phyloP scores from a whole-genome alignment of 2,888 invertebrate genomes.

The Xestobium rufovillosum region DNA sequence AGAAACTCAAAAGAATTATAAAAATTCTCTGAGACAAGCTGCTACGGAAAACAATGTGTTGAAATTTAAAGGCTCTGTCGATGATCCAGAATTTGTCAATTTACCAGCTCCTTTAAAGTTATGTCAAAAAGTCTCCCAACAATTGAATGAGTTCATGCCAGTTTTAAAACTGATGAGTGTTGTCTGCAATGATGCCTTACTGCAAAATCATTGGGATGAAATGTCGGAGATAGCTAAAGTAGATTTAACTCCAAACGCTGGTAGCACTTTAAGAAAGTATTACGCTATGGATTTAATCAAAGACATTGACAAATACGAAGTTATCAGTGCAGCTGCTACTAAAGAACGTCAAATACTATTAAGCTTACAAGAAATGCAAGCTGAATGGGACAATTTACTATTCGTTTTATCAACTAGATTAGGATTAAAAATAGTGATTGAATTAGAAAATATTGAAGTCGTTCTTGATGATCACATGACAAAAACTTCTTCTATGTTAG shows the following conservation, averaged over 20 bases:
- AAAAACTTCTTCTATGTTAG: conserved; percentile 73
- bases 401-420: conserved; percentile 61
- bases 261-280: conserved; percentile 72
- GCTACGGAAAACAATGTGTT: conserved; percentile 59
- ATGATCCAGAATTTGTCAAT: conserved; percentile 70
- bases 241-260: conserved; percentile 72
- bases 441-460: conserved; percentile 67
- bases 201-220: conserved; percentile 75
- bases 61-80: conserved; percentile 53
- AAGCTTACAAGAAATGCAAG: conserved; percentile 63
- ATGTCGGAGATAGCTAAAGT: conserved; percentile 71
- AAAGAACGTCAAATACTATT: conserved; percentile 69
- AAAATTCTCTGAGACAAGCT: conserved; percentile 69
- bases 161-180: conserved; percentile 76
- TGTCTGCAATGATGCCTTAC: conserved; percentile 77
- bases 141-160: conserved; percentile 63
- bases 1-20: conserved; percentile 67
- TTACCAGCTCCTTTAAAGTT: conserved; percentile 76
- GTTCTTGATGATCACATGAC: conserved; percentile 72
- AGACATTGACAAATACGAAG: conserved; percentile 67
- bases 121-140: conserved; percentile 54
- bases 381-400: conserved; percentile 64
- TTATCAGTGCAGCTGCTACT: conserved; percentile 71
- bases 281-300: conserved; percentile 61
- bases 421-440: conserved; percentile 57